These are phyloP conservation scores for Cyphotilapia sp. DNA, from an alignment of 2,113 vertebrate species.

Conservation along the genomic window DNA sequence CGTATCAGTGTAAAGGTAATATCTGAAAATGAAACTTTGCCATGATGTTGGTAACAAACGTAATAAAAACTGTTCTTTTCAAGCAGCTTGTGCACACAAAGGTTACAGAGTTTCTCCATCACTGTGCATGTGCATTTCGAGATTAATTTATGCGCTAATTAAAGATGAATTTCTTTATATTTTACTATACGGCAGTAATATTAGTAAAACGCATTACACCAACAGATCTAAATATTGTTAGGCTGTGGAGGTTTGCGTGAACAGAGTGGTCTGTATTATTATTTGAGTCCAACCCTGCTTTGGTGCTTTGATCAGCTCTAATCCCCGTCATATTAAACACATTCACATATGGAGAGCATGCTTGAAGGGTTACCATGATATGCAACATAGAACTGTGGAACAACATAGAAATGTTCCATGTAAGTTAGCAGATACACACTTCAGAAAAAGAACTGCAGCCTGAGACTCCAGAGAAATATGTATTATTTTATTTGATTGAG, in stretches of 20 bases:
- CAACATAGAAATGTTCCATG: neutral
- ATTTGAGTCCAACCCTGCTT: fast-evolving
- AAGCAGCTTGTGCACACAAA: neutral
- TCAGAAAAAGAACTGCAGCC: neutral
- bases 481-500: fast-evolving
- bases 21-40: neutral
- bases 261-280: neutral
- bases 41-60: neutral
- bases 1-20: neutral
- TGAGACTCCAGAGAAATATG: neutral
- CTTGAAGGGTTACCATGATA: neutral
- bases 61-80: neutral
- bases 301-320: neutral
- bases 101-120: fast-evolving
- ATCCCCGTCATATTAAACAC: neutral
- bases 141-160: fast-evolving
- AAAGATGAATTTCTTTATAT: neutral
- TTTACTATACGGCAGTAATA: neutral
- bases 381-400: neutral
- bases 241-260: neutral
- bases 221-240: neutral
- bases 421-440: fast-evolving
- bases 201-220: fast-evolving
- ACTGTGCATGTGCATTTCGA: neutral
- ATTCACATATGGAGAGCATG: neutral